Base-by-base conservation (phyloP, 2,797 vertebrate species). In the Sphaeramia orbicularis region DNA sequence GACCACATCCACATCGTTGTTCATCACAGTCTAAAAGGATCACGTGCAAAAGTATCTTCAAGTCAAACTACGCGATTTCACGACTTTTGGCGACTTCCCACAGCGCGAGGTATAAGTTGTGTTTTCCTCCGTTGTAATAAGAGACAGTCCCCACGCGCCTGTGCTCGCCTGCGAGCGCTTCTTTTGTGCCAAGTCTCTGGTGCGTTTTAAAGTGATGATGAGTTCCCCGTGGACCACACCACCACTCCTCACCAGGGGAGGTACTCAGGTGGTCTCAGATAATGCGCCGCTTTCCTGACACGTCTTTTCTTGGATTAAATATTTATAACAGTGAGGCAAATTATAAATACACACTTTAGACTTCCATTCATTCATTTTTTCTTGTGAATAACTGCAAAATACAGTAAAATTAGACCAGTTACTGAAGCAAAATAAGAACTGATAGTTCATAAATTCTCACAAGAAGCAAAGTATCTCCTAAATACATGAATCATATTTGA, bases 131-230 rank as follows among this genome's bases (percentile, higher is more conserved):
- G 24, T 32, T 85, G 81, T 71, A 90, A 86, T 70, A 74, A 61
- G 87, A 89, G 74, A 79, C 65, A 64, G 68, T 65, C 75, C 72
- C 57, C 55, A 65, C 70, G 61, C 74, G 77, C 78, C 70, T 61
- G 72, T 55, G 72, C 67, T 79, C 73, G 65, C 80, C 71, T 63
- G 75, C 55, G 57, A 72, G 80, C 54, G 75, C 73, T 75, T 62
- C 86, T 86, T 89, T 87, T 89, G 85, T 86, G 83, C 80, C 88
- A 86, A 87, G 79, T 84, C 91, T 84, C 71, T 85, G 82, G 78
- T 79, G 90, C 91, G 81, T 91, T 89, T 82, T 84, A 90, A 90
- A 90, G 86, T 78, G 87, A 90, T 81, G 87, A 90, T 89, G 87
- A 89, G 85, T 70, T 90, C 87, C 87, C 84, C 24, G 66, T 71